Evolutionary conservation across 1,140 invertebrate species (phyloP).

Genomic region (Drosophila cardini): DNA sequence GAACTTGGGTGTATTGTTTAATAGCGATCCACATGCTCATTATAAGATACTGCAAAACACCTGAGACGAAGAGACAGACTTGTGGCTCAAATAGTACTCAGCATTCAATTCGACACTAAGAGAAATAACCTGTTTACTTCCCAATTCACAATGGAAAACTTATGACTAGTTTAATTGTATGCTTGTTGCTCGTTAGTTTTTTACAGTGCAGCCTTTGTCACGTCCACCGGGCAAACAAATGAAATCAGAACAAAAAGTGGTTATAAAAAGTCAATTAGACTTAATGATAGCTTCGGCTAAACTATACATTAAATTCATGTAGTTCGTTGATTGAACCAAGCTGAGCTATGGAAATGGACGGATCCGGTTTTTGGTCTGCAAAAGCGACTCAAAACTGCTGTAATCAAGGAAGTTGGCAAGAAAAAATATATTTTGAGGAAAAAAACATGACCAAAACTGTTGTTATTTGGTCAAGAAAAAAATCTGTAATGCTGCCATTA

Average conservation of each 20-base stretch:
- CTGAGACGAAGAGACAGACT: slow-evolving; percentile 28
- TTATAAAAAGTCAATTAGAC: slow-evolving; percentile 79
- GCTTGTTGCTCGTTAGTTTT: background rate
- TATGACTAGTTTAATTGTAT: background rate
- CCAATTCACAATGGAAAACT: background rate
- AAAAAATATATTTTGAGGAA: slow-evolving; percentile 8
- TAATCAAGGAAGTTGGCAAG: slow-evolving; percentile 54
- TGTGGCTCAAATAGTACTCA: background rate
- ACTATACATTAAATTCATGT: slow-evolving; percentile 68
- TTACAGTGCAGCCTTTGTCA: slow-evolving; percentile 44
- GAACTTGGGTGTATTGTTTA: slow-evolving; percentile 67
- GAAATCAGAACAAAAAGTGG: slow-evolving; percentile 55
- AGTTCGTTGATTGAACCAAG: slow-evolving; percentile 41
- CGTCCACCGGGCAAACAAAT: slow-evolving; percentile 30
- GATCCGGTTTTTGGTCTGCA: slow-evolving; percentile 56
- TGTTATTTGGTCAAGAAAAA: slow-evolving; percentile 16
- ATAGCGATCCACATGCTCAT: slow-evolving; percentile 29
- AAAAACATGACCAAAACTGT: slow-evolving; percentile 14
- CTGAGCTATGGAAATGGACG: slow-evolving; percentile 26
- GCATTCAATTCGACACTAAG: slow-evolving; percentile 13
- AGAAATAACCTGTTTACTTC: slow-evolving; percentile 7
- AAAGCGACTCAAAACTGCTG: slow-evolving; percentile 33
- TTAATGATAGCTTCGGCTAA: slow-evolving; percentile 77
- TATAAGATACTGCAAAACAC: slow-evolving; percentile 52
- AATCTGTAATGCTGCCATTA: slow-evolving; percentile 69